Evolutionary conservation across 2,888 invertebrate species (phyloP).

Genomic region (Drosophila prolongata): DNA sequence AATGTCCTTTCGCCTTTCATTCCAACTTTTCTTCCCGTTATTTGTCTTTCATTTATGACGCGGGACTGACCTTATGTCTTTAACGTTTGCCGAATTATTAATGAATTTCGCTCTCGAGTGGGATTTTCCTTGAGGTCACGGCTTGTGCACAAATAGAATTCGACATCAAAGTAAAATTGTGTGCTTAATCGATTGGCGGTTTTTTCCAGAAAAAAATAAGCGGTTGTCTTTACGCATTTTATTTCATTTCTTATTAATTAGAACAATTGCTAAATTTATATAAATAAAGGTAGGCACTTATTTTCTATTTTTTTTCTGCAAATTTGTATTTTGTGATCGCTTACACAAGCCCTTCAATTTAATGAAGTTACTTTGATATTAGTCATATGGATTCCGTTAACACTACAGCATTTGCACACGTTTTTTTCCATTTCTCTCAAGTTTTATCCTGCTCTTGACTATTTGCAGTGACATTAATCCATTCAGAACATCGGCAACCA

Average conservation of each 20-base stretch:
- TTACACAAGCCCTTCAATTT: too few relatives aligned
- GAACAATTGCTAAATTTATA: too few relatives aligned
- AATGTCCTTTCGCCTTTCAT: constrained; percentile 23
- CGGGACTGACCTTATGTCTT: constrained; percentile 19
- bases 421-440: neutral
- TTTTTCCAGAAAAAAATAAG: neutral
- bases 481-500: constrained; percentile 2
- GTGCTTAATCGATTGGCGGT: constrained; percentile 18
- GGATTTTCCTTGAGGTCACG: constrained; percentile 13
- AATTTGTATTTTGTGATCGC: too few relatives aligned
- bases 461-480: constrained; percentile 37
- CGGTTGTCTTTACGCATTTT: too few relatives aligned
- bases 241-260: too few relatives aligned
- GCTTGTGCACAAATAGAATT: constrained; percentile 29
- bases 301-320: too few relatives aligned
- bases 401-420: constrained; percentile 1
- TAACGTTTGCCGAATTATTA: constrained; percentile 41
- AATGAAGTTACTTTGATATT: too few relatives aligned
- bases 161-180: constrained; percentile 24
- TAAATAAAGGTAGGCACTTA: too few relatives aligned
- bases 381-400: constrained; percentile 1
- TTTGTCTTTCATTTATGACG: constrained; percentile 31
- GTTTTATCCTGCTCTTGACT: neutral
- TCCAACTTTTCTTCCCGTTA: constrained; percentile 35
- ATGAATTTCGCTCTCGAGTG: constrained; percentile 31